Evolutionary conservation across 2,888 invertebrate genomes (phyloP).

Genomic region (Agrochola macilenta): DNA sequence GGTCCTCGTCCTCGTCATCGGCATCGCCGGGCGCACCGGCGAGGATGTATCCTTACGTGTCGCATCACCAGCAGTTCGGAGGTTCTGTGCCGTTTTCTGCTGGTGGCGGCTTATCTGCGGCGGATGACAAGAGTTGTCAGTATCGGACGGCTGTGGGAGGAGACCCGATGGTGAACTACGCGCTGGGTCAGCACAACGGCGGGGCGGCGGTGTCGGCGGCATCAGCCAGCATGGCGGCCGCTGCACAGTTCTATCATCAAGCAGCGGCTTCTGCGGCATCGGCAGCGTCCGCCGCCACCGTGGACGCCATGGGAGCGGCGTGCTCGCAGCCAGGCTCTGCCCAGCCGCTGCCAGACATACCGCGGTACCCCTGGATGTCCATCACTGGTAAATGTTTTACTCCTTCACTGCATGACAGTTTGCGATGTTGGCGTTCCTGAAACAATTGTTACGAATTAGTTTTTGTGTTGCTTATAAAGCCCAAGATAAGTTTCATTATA

Average conservation of each 20-base stretch:
- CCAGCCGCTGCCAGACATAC: conserved; percentile 97
- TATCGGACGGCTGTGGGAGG: conserved; percentile 92
- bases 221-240: conserved; percentile 92
- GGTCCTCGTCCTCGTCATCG: conserved; percentile 91
- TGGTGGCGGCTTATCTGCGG: conserved; percentile 92
- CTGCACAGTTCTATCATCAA: conserved; percentile 97
- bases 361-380: conserved; percentile 99
- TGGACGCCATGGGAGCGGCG: conserved; percentile 95
- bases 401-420: conserved; percentile 81
- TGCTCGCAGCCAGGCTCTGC: conserved; percentile 94
- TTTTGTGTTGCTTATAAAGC: conserved; percentile 62
- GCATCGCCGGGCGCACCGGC: conserved; percentile 94
- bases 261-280: conserved; percentile 94
- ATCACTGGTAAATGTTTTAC: conserved; percentile 95
- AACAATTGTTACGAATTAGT: conserved; percentile 60
- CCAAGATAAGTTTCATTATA: conserved; percentile 32
- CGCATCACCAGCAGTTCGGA: conserved; percentile 94
- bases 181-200: conserved; percentile 94
- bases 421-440: conserved; percentile 67
- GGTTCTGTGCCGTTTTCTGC: conserved; percentile 93
- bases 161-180: conserved; percentile 95
- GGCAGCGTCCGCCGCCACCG: conserved; percentile 93
- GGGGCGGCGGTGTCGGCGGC: conserved; percentile 93
- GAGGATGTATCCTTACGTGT: conserved; percentile 98
- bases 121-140: conserved; percentile 94